Evolutionary conservation across 2,797 vertebrate genomes (phyloP), one percentile per base, ranked within the genome.

Genomic region (Lagothrix lagotricha): DNA sequence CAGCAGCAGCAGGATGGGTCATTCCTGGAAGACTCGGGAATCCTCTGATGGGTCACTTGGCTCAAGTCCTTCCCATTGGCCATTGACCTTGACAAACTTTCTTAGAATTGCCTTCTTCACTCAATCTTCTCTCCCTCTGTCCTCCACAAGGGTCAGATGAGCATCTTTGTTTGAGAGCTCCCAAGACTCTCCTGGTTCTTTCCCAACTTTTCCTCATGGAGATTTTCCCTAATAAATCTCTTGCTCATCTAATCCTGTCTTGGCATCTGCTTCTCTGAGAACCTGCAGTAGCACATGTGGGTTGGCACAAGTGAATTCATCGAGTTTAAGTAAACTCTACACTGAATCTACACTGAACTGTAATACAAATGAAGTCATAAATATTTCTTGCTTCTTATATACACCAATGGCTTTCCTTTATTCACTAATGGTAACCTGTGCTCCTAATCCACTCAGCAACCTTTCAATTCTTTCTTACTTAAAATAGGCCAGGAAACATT

Each of bases 191-290:
- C 11, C 5, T n/a, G 3, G 6, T 14, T 94, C 30, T 33, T 24
- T 93, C 41, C 5, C 6, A 48, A 39, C 36, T 54, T 86, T 87
- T 12, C 46, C 10, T 77, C 19, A 75, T 3, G 50, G 14, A 1
- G 15, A 83, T 94, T 91, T 86, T 13, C 14, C 2, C 20, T 41
- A 84, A 80, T 57, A 41, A 75, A 44, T 85, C 4, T 85, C 28
- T 67, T 67, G 14, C 11, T 48, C 4, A 52, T 52, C 7, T 90
- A 22, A 88, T 91, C 13, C 7, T 54, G 4, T 76, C 10, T 24
- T 75, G 30, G 50, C 41, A 77, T 93, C 50, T 93, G 22, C 28
- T 95, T 96, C 33, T 82, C 52, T 93, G 89, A 85, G 22, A 92
- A 73, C 0, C 36, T 87, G 4, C 7, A 57, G 5, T 39, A 39